A percentile compares a stretch with the other conserved stretches of the same genome.
Evolutionary conservation across 2,113 vertebrate genomes (phyloP).

Genomic region (Helogale parvula): DNA sequence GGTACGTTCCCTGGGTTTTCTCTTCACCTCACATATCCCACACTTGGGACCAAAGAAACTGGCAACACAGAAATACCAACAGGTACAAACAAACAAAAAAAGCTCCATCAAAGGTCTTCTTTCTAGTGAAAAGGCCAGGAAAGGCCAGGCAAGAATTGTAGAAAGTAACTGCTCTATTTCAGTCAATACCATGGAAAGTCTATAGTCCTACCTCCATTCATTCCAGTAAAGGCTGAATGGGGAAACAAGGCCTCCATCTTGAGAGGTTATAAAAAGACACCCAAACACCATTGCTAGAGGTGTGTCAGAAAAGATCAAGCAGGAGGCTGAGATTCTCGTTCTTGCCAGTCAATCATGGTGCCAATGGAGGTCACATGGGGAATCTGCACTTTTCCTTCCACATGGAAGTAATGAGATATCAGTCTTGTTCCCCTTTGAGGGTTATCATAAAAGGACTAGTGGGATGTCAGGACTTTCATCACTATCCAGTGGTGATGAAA

Average conservation of each 20-base stretch:
- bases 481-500: neutral
- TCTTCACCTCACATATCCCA: neutral
- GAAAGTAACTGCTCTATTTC: neutral
- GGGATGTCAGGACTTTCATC: neutral
- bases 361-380: neutral
- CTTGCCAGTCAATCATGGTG: no score
- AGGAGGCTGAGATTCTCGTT: neutral
- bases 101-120: neutral
- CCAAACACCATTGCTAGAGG: neutral
- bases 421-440: neutral
- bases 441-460: neutral
- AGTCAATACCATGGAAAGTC: neutral
- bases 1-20: neutral
- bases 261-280: neutral
- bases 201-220: no score
- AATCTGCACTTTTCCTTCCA: accelerated
- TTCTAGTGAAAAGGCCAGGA: neutral
- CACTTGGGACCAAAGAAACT: neutral
- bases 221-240: neutral
- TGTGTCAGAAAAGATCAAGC: neutral
- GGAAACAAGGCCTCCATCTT: accelerated
- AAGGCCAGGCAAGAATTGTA: neutral
- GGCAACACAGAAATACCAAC: neutral
- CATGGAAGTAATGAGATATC: neutral
- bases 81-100: neutral